Percentiles rank a stretch among this genome's conserved stretches.
Evolutionary conservation across 2,888 invertebrate genomes (phyloP).

Genomic region (Lasioglossum calceatum): DNA sequence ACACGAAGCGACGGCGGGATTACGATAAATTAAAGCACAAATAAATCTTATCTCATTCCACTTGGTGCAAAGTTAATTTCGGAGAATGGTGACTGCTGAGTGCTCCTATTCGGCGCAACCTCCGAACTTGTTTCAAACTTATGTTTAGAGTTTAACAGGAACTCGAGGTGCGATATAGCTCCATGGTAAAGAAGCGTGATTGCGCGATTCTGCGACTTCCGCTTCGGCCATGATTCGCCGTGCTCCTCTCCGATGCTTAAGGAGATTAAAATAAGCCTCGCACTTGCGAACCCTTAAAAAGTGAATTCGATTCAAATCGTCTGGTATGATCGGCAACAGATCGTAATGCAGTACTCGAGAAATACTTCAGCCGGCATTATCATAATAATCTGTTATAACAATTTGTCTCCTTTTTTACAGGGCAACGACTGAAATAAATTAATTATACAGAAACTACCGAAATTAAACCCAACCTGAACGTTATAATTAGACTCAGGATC

Average conservation of each 20-base stretch:
- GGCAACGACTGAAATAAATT: background rate
- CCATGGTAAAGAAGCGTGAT: conserved; percentile 29
- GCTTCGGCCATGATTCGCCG: background rate
- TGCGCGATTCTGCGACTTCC: conserved; percentile 26
- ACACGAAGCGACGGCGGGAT: conserved; percentile 3
- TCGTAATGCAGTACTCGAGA: background rate
- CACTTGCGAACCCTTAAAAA: background rate
- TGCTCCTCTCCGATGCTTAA: background rate
- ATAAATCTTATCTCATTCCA: conserved; percentile 43
- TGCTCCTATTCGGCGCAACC: conserved; percentile 23
- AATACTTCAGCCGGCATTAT: background rate
- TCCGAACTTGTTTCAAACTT: conserved; percentile 51
- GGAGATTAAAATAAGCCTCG: conserved; percentile 21
- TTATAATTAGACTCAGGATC: no score
- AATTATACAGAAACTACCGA: background rate
- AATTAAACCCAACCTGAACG: no score
- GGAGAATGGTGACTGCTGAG: conserved; percentile 36
- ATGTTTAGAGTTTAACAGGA: conserved; percentile 51
- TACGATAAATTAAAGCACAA: conserved; percentile 42
- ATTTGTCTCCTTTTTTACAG: background rate
- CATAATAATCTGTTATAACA: background rate
- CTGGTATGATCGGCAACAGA: background rate
- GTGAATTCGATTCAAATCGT: background rate
- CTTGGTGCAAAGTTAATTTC: conserved; percentile 37
- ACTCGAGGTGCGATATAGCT: conserved; percentile 34